These are phyloP conservation scores for Antheraea assamensis DNA, from an alignment of 2,888 invertebrate species.

Conservation along the genomic window DNA sequence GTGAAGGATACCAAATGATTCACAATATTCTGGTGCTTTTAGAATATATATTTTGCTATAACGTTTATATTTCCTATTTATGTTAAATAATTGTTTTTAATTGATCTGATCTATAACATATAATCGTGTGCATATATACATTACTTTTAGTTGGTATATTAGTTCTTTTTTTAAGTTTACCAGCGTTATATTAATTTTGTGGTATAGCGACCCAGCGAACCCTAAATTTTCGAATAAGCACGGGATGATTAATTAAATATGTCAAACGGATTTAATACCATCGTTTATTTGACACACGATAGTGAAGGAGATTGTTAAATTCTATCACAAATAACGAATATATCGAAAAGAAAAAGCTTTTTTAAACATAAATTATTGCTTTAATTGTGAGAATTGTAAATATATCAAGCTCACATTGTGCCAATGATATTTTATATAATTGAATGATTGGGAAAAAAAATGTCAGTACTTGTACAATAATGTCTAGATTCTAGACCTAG, in stretches of 20 bases:
- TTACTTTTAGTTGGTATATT: neutral
- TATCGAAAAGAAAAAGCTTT: constrained; percentile 17
- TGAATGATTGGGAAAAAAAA: constrained; percentile 23
- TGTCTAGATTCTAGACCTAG: constrained; percentile 2
- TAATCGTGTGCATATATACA: constrained; percentile 9
- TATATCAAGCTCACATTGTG: constrained; percentile 57
- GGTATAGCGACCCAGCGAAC: constrained; percentile 62
- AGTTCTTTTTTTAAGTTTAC: constrained; percentile 21
- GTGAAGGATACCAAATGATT: constrained; percentile 20
- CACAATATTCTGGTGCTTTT: constrained; percentile 19
- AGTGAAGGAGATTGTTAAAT: neutral
- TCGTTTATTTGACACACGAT: constrained; percentile 29
- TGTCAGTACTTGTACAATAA: constrained; percentile 22
- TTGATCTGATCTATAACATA: neutral
- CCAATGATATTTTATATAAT: constrained; percentile 46
- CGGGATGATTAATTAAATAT: constrained; percentile 62
- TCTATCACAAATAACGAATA: constrained; percentile 10
- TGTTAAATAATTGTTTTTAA: neutral
- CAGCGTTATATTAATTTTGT: constrained; percentile 32
- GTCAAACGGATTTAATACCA: constrained; percentile 46
- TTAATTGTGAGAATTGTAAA: constrained; percentile 49
- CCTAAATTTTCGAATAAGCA: constrained; percentile 53
- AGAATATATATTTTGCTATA: neutral
- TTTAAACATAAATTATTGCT: constrained; percentile 24
- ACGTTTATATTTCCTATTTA: constrained; percentile 5